phyloP scores from a whole-genome alignment of 2,113 vertebrate genomes.

The Furnarius figulus region DNA sequence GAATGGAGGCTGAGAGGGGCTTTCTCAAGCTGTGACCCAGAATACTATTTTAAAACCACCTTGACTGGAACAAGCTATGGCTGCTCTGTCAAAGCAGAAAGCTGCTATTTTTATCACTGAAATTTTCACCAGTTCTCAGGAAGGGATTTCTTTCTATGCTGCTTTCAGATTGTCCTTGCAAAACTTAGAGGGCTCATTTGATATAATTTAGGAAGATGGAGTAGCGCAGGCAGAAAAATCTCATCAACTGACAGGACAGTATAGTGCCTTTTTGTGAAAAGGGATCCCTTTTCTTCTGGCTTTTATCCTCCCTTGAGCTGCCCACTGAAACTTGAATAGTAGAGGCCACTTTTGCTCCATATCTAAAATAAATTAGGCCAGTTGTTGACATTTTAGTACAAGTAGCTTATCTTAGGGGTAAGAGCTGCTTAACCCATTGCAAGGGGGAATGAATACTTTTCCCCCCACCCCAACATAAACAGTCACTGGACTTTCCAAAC shows the following conservation, averaged over 20 bases:
- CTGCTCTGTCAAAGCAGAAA: neutral
- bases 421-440: constrained; percentile 53
- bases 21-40: neutral
- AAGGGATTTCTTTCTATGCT: neutral
- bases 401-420: constrained; percentile 60
- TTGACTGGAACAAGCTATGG: constrained; percentile 13
- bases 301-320: neutral
- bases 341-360: neutral
- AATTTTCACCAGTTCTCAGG: neutral
- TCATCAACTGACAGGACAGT: neutral
- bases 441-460: neutral
- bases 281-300: neutral
- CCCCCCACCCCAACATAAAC: neutral
- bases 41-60: constrained; percentile 20
- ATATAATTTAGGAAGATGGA: neutral
- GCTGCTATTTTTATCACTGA: constrained; percentile 29
- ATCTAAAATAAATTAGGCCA: constrained; percentile 29
- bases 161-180: neutral
- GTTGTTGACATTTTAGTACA: constrained; percentile 48
- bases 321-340: neutral
- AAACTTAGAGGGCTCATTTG: neutral
- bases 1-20: neutral
- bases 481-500: constrained; percentile 14
- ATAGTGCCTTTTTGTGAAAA: neutral
- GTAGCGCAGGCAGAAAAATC: neutral